phyloP scores from a whole-genome alignment of 2,888 invertebrate species.

The Lithophane leautieri region DNA sequence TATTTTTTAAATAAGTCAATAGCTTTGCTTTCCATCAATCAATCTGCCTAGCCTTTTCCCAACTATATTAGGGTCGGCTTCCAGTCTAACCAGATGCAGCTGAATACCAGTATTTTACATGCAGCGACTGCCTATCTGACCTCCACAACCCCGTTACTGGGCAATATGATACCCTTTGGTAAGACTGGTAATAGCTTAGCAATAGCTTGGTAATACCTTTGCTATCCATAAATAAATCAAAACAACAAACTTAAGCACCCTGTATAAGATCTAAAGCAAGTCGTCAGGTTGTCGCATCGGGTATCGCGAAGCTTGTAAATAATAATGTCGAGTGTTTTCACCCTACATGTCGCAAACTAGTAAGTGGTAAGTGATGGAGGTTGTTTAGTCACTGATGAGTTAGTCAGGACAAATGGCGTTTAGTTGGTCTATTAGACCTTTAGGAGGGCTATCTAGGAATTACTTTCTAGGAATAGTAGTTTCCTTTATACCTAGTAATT shows the following conservation, averaged over 20 bases:
- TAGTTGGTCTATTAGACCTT: conserved; percentile 30
- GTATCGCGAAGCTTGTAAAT: conserved; percentile 83
- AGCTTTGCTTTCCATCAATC: neutral
- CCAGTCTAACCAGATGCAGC: too few species aligned
- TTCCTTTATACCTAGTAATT: neutral
- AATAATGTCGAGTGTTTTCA: conserved; percentile 77
- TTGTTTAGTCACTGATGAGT: conserved; percentile 35
- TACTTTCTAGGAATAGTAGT: neutral
- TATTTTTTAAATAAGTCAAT: neutral
- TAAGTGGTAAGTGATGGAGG: conserved; percentile 29
- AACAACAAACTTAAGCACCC: conserved; percentile 48
- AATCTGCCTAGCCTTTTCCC: too few species aligned
- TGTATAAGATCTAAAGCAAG: conserved; percentile 73
- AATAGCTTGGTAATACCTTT: too few species aligned
- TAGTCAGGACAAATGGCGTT: conserved; percentile 3
- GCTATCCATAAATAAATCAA: neutral
- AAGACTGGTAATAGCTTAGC: too few species aligned
- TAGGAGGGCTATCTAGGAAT: neutral
- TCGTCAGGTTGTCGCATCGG: conserved; percentile 79
- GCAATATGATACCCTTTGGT: too few species aligned
- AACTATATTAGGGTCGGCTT: too few species aligned
- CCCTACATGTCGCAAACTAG: conserved; percentile 57
- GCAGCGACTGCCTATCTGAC: too few species aligned
- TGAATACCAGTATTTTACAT: too few species aligned
- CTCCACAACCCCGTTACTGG: too few species aligned